These are phyloP conservation scores for Erythrocercus mccallii DNA, from an alignment of 2,113 vertebrate species.

Conservation along the genomic window DNA sequence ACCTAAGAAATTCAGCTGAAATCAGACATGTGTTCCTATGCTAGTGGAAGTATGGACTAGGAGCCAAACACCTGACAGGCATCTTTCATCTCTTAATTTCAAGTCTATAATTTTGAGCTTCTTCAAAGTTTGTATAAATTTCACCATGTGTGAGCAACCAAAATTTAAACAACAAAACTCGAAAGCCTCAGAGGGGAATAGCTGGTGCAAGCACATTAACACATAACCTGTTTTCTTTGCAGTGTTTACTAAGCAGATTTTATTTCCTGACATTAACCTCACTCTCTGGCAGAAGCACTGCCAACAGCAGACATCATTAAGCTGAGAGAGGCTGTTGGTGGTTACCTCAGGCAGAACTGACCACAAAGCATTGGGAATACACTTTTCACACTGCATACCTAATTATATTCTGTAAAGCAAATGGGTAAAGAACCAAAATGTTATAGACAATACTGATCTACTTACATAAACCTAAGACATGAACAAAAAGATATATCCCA, in stretches of 20 bases:
- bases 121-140: not conserved
- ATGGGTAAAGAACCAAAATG: not conserved
- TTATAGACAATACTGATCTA: not conserved
- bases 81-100: not conserved
- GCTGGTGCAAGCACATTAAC: not conserved
- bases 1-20: not conserved
- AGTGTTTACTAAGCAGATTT: not conserved
- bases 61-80: not conserved
- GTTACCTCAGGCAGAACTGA: slow-evolving; percentile 14
- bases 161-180: not conserved
- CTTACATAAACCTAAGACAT: not conserved
- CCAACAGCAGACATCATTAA: not conserved
- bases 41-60: not conserved
- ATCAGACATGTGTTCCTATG: not conserved
- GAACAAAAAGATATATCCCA: not conserved
- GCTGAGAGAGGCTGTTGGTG: not conserved
- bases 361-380: not conserved
- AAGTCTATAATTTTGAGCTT: not conserved
- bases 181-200: not conserved
- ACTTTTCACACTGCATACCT: not conserved
- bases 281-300: not conserved
- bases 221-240: not conserved
- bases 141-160: not conserved
- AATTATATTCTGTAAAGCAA: not conserved
- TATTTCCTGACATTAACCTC: not conserved